Base-by-base conservation (phyloP, 1,140 invertebrate genomes). In the Hycleus cichorii region DNA sequence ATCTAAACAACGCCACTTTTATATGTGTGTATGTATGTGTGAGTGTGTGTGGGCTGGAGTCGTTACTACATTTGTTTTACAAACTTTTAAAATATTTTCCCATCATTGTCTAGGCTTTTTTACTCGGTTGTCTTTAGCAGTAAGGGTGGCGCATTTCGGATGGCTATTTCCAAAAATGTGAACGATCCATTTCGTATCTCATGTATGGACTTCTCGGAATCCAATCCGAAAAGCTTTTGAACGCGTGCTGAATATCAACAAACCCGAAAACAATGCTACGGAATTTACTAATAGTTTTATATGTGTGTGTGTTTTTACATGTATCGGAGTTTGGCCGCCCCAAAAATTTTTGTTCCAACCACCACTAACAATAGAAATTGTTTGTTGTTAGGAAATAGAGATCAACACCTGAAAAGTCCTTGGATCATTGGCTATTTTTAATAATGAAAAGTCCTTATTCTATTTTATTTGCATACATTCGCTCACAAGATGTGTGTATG, bases 161-260 rank as follows among this genome's bases (percentile, higher is more conserved):
- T 32, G 32, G 32, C 32, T 32, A 32, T 56, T 56, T 56, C 53
- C 53, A 56, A 56, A 56, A 56, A 56, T 56, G 53, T 46, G 53
- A 32, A 32, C 32, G 32, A 32, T 47, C 42, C 53, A 25, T 38
- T 38, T 39, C 11, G 8, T 38, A 45, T 39, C 26, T 43, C 43
- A 45, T 46, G 47, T 56, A 27, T 46, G 39, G 39, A 27, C 25
- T 56, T 47, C 44, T 56, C 44, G 53, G 53, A 56, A 56, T 56
- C 43, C 46, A 42, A 26, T 43, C 40, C 40, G 39, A 42, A 43
- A 39, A 56, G 46, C 18, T 46, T 43, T 32, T 32, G 46, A 56
- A 56, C 53, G 53, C 53, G 53, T 56, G 53, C 53, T 46, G 53
- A 56, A 56, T 56, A 56, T 56, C 47, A 56, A 56, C 44, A 32